Percentiles rank a stretch among this genome's conserved stretches.
Evolutionary conservation across 2,113 vertebrate species (phyloP).

Genomic region (Forbesichthys agassizii): DNA sequence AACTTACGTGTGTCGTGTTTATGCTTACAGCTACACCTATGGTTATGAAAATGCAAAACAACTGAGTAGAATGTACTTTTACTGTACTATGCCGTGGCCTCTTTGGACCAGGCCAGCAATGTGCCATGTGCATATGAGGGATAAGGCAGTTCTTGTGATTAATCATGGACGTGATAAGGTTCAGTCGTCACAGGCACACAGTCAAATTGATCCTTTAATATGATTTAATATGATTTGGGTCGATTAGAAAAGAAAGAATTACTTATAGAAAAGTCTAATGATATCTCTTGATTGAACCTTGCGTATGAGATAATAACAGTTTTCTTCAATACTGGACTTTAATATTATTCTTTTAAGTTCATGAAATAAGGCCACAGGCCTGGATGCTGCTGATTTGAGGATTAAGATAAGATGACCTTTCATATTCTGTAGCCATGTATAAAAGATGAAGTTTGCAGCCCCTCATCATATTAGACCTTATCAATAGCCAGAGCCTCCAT

Average conservation of each 20-base stretch:
- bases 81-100: slow-evolving; percentile 15
- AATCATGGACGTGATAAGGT: slow-evolving; percentile 73
- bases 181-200: slow-evolving; percentile 61
- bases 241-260: slow-evolving; percentile 72
- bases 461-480: slow-evolving; percentile 75
- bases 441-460: slow-evolving; percentile 76
- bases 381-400: slow-evolving; percentile 76
- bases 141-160: slow-evolving; percentile 66
- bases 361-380: slow-evolving; percentile 67
- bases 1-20: background rate
- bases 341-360: slow-evolving; percentile 77
- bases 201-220: slow-evolving; percentile 71
- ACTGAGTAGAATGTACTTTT: slow-evolving; percentile 39
- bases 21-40: background rate
- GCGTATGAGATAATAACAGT: slow-evolving; percentile 67
- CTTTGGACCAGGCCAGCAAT: slow-evolving; percentile 36
- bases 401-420: slow-evolving; percentile 80
- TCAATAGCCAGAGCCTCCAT: slow-evolving; percentile 70
- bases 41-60: slow-evolving; percentile 31
- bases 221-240: slow-evolving; percentile 69
- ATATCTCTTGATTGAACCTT: slow-evolving; percentile 72
- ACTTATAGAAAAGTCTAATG: slow-evolving; percentile 64
- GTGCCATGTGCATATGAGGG: slow-evolving; percentile 56
- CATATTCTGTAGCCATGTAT: slow-evolving; percentile 76
- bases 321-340: slow-evolving; percentile 66